Base-by-base conservation (phyloP, 2,797 vertebrate genomes). In the Sebastes wilsoni region DNA sequence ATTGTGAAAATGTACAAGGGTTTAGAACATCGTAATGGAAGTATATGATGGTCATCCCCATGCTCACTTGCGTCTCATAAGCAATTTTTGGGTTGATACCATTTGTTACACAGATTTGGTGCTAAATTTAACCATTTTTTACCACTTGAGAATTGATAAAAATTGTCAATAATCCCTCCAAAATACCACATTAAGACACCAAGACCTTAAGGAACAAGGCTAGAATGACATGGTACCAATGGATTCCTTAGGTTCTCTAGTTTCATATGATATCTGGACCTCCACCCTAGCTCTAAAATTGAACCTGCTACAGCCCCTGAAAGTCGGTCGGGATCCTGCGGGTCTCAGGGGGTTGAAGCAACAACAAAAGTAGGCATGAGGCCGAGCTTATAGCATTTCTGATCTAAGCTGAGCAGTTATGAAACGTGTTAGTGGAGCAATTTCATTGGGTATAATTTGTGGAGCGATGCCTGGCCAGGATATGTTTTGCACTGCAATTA, bases 401-500 rank as follows among this genome's bases (percentile, higher is more conserved):
- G 38, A 49, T 59, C 55, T 16, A 56, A 25, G 27, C 42, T 42
- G 66, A 56, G 60, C 25, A 8, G 38, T 79, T 80, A 72, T 42
- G 36, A 76, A 62, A 56, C 36, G 28, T 30, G 9, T 62, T 58
- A 75, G 28, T 14, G 7, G 46, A 77, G 70, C 0, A 9, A 49
- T 79, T 80, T 82, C 61, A 42, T 54, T 46, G 9, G 52, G 36
- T 79, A 58, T 77, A 62, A 85, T 88, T 85, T 80, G 69, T 62
- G 20, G 38, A 59, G 62, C 38, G 12, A 70, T 78, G 42, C 25
- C 11, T 66, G 68, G 27, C 4, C 46, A 55, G 27, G 27, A 28
- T 60, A 59, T 78, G 61, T 72, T 72, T 72, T 46, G 22, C 22
- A 14, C 55, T 60, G 49, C 64, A 72, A 70, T 83, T 81, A 77